These are phyloP conservation scores for Drosophila novamexicana DNA, from an alignment of 1,140 invertebrate genomes.

Conservation along the genomic window DNA sequence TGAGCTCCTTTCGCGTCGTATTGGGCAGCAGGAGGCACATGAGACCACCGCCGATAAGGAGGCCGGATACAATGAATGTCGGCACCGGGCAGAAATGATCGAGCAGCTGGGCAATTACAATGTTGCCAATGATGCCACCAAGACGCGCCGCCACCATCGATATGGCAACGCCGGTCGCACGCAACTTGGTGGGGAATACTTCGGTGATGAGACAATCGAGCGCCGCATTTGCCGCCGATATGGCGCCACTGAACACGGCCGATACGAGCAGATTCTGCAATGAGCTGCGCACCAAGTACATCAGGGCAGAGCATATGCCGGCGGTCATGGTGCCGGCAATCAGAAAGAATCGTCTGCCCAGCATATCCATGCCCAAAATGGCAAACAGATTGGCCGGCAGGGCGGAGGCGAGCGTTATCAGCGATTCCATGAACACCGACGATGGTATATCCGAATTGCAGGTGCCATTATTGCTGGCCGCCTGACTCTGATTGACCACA, in stretches of 20 bases:
- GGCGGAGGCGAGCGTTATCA: slow-evolving; percentile 93
- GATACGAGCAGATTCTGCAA: slow-evolving; percentile 92
- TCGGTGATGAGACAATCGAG: slow-evolving; percentile 95
- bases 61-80: slow-evolving; percentile 92
- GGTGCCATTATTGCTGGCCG: slow-evolving; percentile 85
- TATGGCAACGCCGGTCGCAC: slow-evolving; percentile 93
- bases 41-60: slow-evolving; percentile 92
- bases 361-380: slow-evolving; percentile 90
- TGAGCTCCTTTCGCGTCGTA: slow-evolving; percentile 92
- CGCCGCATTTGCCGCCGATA: slow-evolving; percentile 94
- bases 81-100: slow-evolving; percentile 93
- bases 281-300: slow-evolving; percentile 93
- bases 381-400: slow-evolving; percentile 93
- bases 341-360: slow-evolving; percentile 95
- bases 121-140: slow-evolving; percentile 94
- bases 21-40: slow-evolving; percentile 94
- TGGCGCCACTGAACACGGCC: slow-evolving; percentile 93
- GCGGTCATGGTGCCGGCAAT: slow-evolving; percentile 95
- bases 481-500: slow-evolving; percentile 88
- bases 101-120: slow-evolving; percentile 92
- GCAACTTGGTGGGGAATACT: slow-evolving; percentile 94
- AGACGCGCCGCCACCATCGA: slow-evolving; percentile 94
- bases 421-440: slow-evolving; percentile 92
- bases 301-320: slow-evolving; percentile 91
- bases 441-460: slow-evolving; percentile 90